Conservation (phyloP, 2,797 vertebrate species). For the Sebastes vulpes region DNA sequence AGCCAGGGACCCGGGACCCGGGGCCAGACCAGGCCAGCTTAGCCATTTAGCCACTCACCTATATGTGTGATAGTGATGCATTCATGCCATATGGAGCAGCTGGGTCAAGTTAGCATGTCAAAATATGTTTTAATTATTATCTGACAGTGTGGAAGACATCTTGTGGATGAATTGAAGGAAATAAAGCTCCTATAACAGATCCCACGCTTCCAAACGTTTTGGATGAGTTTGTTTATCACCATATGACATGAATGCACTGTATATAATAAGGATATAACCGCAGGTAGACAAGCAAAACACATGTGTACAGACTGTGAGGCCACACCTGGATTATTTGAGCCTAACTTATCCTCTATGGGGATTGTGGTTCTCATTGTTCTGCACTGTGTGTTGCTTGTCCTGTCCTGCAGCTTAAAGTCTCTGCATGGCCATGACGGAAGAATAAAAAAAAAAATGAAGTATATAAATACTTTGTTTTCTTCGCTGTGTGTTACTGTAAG, state of each 20-base stretch:
- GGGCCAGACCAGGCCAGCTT: neutral
- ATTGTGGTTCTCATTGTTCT: neutral
- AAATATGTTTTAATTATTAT: neutral
- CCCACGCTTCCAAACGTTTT: neutral
- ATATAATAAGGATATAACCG: neutral
- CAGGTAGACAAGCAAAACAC: conserved; percentile 15
- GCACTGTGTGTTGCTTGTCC: conserved; percentile 29
- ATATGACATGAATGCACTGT: conserved; percentile 57
- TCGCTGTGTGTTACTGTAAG: neutral
- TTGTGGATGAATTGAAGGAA: neutral
- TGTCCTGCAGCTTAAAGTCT: conserved; percentile 12
- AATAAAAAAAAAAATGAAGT: neutral
- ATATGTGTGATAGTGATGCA: conserved; percentile 13
- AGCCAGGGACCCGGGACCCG: conserved; percentile 40
- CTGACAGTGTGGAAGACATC: neutral
- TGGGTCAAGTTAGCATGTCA: neutral
- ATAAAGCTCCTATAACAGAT: neutral
- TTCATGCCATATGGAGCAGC: conserved; percentile 42
- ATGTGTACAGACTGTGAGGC: neutral
- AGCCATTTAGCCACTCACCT: neutral
- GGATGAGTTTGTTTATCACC: neutral
- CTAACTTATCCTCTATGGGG: neutral
- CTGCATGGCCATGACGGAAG: conserved; percentile 30
- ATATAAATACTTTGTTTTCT: neutral
- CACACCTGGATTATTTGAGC: neutral